Conservation (phyloP, 2,113 vertebrate species). For the Plotosus lineatus region DNA sequence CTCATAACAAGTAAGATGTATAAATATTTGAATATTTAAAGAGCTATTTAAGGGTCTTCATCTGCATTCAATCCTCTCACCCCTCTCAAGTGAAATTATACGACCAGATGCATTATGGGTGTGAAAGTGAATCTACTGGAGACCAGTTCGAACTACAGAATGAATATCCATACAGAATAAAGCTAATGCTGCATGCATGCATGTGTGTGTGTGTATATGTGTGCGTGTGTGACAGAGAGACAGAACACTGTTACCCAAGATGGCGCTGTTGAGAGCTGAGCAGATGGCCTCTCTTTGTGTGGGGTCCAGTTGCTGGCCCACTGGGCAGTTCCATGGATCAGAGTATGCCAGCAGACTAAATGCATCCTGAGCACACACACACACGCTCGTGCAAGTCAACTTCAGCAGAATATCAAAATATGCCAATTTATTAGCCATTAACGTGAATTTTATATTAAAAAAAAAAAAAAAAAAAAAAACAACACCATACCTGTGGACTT, state of each 20-base stretch:
- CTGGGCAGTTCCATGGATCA: slow-evolving; percentile 96
- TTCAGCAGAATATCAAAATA: neutral
- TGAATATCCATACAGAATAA: neutral
- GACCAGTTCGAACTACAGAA: neutral
- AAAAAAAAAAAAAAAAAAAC: neutral
- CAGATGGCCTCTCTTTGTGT: slow-evolving; percentile 95
- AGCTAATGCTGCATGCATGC: neutral
- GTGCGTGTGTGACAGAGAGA: neutral
- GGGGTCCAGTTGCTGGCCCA: slow-evolving; percentile 94
- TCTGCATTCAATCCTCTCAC: no score
- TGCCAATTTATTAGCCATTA: neutral
- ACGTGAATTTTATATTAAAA: neutral
- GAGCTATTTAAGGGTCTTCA: no score
- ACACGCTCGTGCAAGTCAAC: neutral
- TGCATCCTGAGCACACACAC: slow-evolving; percentile 77
- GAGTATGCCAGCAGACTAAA: slow-evolving; percentile 97
- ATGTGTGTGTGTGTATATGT: neutral
- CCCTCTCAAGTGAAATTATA: no score
- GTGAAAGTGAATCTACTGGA: no score
- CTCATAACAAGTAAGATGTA: neutral
- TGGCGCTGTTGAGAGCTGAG: slow-evolving; percentile 97
- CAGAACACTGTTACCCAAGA: slow-evolving; percentile 83
- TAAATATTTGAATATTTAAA: neutral
- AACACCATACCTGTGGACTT: no score
- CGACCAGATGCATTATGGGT: no score